phyloP scores from a whole-genome alignment of 2,113 vertebrate genomes.

The Ancistrus triradiatus region DNA sequence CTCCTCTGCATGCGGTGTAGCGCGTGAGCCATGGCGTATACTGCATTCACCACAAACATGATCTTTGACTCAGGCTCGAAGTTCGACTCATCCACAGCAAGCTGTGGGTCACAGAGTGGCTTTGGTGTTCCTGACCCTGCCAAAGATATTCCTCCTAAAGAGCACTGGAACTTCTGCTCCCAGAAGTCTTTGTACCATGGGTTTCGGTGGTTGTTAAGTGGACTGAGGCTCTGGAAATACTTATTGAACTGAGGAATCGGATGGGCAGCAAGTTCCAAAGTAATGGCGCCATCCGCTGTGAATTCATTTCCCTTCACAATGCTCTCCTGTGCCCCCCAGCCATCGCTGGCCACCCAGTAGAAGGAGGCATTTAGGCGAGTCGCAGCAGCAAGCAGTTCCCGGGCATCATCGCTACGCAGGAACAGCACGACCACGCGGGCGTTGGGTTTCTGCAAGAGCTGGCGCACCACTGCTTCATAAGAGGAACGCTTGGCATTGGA shows the following conservation, averaged over 20 bases:
- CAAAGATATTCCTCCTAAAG: slow-evolving; percentile 55
- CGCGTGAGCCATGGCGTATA: slow-evolving; percentile 92
- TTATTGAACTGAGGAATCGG: slow-evolving; percentile 85
- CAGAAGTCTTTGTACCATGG: slow-evolving; percentile 98
- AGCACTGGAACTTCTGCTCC: slow-evolving; percentile 97
- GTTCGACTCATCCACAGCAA: slow-evolving; percentile 81
- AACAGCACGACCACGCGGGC: slow-evolving; percentile 93
- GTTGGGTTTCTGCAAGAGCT: slow-evolving; percentile 91
- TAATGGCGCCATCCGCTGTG: slow-evolving; percentile 89
- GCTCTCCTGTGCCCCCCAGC: slow-evolving; percentile 96
- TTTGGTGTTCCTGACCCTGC: slow-evolving; percentile 57
- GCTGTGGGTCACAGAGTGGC: slow-evolving; percentile 74
- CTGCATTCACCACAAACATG: slow-evolving; percentile 97
- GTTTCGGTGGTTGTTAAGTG: slow-evolving; percentile 84
- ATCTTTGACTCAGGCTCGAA: slow-evolving; percentile 98
- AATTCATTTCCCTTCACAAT: slow-evolving; percentile 92
- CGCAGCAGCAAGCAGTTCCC: slow-evolving; percentile 89
- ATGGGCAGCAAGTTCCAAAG: slow-evolving; percentile 89
- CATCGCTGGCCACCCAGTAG: slow-evolving; percentile 96
- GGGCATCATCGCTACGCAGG: slow-evolving; percentile 88
- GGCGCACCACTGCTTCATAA: slow-evolving; percentile 87
- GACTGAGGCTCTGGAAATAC: slow-evolving; percentile 87
- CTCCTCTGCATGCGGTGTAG: slow-evolving; percentile 92
- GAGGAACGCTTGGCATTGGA: slow-evolving; percentile 89
- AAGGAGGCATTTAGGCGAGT: slow-evolving; percentile 89